Evolutionary conservation across 2,113 vertebrate genomes (phyloP).

Genomic region (Setophaga petechia): DNA sequence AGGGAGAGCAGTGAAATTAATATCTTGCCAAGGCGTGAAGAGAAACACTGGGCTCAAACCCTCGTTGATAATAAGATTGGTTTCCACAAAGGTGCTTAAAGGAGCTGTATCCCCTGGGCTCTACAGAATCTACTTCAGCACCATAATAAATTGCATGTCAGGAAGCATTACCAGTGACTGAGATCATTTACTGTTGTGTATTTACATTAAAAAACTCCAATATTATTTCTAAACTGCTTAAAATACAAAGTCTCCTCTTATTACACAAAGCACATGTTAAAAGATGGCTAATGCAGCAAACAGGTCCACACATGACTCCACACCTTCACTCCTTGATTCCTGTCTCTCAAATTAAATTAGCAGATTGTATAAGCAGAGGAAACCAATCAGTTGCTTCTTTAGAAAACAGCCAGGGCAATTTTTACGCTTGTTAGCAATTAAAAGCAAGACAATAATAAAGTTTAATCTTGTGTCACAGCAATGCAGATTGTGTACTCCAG

Average conservation of each 20-base stretch:
- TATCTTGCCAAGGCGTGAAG: neutral
- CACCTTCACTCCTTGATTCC: neutral
- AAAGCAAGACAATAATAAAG: neutral
- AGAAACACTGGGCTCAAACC: neutral
- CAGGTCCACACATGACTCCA: neutral
- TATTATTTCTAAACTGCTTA: slow-evolving; percentile 37
- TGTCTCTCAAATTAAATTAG: neutral
- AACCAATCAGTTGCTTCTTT: neutral
- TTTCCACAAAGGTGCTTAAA: slow-evolving; percentile 48
- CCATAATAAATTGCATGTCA: slow-evolving; percentile 55
- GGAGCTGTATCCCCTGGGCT: slow-evolving; percentile 17
- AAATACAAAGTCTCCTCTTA: slow-evolving; percentile 22
- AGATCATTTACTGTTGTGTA: slow-evolving; percentile 28
- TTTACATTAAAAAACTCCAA: slow-evolving; percentile 10
- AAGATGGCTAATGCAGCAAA: neutral
- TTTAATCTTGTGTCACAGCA: neutral
- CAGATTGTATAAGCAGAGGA: neutral
- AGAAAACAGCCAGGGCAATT: neutral
- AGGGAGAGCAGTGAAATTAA: neutral
- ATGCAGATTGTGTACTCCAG: neutral
- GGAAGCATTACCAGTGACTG: slow-evolving; percentile 32
- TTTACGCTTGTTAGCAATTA: neutral
- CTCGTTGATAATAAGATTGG: slow-evolving; percentile 19
- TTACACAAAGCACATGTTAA: neutral
- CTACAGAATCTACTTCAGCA: slow-evolving; percentile 17